phyloP scores from a whole-genome alignment of 2,113 vertebrate species.

The Hemibagrus wyckioides region DNA sequence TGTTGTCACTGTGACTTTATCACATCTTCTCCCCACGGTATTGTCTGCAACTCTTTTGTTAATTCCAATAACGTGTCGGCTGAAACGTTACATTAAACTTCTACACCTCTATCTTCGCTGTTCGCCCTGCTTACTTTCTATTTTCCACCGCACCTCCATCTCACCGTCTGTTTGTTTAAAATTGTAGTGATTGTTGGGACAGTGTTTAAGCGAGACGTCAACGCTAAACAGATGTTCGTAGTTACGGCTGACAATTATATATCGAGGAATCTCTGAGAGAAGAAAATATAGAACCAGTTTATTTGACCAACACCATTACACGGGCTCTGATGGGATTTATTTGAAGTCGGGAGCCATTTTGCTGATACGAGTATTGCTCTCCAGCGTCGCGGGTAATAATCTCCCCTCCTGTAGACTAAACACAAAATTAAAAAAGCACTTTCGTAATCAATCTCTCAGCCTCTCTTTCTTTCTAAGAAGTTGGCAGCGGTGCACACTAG shows the following conservation, averaged over 20 bases:
- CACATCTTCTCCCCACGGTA: slow-evolving; percentile 42
- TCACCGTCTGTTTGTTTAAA: slow-evolving; percentile 41
- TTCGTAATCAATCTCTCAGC: slow-evolving; percentile 68
- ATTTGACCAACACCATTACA: slow-evolving; percentile 69
- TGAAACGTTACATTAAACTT: slow-evolving; percentile 40
- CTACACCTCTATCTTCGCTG: background rate
- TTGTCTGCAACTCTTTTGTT: slow-evolving; percentile 36
- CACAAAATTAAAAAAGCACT: slow-evolving; percentile 78
- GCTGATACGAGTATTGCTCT: slow-evolving; percentile 69
- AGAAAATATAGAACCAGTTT: slow-evolving; percentile 52
- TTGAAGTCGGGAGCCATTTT: slow-evolving; percentile 67
- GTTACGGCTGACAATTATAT: slow-evolving; percentile 65
- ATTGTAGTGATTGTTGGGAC: slow-evolving; percentile 52
- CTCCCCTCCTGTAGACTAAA: slow-evolving; percentile 78
- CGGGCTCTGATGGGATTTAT: slow-evolving; percentile 68
- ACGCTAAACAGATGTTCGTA: slow-evolving; percentile 67
- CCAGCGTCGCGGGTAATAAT: slow-evolving; percentile 70
- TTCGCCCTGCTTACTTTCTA: background rate
- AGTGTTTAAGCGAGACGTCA: slow-evolving; percentile 49
- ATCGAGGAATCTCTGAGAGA: slow-evolving; percentile 43
- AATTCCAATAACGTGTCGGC: slow-evolving; percentile 26
- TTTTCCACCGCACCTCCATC: background rate
- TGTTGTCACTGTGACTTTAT: slow-evolving; percentile 69
- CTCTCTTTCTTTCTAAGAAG: slow-evolving; percentile 37
- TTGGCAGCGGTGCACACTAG: slow-evolving; percentile 66